These are phyloP conservation scores for Otus scops DNA, from an alignment of 2,797 vertebrate genomes.

Conservation along the genomic window DNA sequence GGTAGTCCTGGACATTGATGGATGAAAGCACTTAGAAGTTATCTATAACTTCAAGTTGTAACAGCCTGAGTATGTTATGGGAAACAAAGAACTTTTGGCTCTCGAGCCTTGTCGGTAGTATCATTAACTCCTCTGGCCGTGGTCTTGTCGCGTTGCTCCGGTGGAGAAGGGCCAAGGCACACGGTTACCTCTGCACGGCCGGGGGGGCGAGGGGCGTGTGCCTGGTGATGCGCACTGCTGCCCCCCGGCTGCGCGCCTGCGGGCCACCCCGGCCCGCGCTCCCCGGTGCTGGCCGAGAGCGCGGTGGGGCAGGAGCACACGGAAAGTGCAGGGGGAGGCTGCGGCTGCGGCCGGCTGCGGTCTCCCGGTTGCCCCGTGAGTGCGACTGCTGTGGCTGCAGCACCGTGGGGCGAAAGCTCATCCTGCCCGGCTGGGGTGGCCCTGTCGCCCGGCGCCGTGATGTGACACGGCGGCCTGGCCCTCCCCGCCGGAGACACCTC, in stretches of 20 bases:
- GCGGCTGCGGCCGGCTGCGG: not conserved
- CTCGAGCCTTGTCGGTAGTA: rapidly evolving
- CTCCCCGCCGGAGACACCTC: not conserved
- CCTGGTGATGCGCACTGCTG: rapidly evolving
- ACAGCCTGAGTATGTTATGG: rapidly evolving
- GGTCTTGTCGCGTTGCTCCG: rapidly evolving
- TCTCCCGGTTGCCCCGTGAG: rapidly evolving
- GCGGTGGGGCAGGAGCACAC: rapidly evolving
- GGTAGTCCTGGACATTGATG: not conserved
- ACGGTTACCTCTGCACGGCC: rapidly evolving
- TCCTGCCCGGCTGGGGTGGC: not conserved
- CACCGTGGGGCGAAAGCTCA: not conserved
- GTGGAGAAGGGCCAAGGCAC: not conserved
- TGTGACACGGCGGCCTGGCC: not conserved
- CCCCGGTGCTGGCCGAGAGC: rapidly evolving
- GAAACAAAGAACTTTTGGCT: not conserved
- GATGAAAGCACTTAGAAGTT: not conserved
- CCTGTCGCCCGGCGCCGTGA: not conserved
- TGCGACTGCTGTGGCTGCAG: not conserved
- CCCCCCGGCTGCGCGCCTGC: rapidly evolving
- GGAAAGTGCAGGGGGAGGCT: not conserved
- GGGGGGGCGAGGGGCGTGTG: rapidly evolving
- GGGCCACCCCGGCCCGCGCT: not conserved
- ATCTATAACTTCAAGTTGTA: not conserved
- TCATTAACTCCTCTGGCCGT: not conserved